Evolutionary conservation across 2,888 invertebrate genomes (phyloP).

Genomic region (Strigamia maritima): DNA sequence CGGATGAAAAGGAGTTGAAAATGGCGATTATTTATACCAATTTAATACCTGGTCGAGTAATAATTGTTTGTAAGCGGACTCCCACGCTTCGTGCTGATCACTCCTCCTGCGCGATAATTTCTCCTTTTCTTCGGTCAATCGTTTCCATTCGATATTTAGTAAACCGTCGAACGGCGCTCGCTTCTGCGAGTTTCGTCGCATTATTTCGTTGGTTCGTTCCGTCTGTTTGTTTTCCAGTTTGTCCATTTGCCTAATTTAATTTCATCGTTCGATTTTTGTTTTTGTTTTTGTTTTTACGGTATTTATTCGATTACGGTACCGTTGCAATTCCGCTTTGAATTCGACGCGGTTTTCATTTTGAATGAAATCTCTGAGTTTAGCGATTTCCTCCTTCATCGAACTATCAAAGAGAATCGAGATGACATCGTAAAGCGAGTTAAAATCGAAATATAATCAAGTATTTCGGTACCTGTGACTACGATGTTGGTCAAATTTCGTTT

Average conservation of each 20-base stretch:
- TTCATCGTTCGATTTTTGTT: background rate
- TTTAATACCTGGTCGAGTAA: background rate
- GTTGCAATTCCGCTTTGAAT: background rate
- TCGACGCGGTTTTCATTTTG: background rate
- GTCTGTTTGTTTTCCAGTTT: background rate
- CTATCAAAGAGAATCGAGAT: no score
- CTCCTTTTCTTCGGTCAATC: background rate
- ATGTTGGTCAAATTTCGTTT: background rate
- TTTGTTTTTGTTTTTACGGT: background rate
- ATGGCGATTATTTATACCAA: background rate
- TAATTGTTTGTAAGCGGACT: background rate
- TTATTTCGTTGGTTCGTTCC: background rate
- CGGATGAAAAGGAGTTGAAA: background rate
- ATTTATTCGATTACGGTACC: no score
- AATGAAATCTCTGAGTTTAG: background rate
- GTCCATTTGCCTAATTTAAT: background rate
- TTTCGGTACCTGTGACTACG: no score
- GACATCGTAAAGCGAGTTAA: no score
- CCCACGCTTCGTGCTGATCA: background rate
- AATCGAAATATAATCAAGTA: no score
- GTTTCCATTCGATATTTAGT: background rate
- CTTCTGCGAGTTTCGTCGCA: background rate
- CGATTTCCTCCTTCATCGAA: background rate
- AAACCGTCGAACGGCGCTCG: background rate
- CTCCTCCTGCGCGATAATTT: background rate